Percentiles rank a stretch among this genome's conserved stretches.
Conservation (phyloP, 1,140 invertebrate species). For the Drosophila suzukii region DNA sequence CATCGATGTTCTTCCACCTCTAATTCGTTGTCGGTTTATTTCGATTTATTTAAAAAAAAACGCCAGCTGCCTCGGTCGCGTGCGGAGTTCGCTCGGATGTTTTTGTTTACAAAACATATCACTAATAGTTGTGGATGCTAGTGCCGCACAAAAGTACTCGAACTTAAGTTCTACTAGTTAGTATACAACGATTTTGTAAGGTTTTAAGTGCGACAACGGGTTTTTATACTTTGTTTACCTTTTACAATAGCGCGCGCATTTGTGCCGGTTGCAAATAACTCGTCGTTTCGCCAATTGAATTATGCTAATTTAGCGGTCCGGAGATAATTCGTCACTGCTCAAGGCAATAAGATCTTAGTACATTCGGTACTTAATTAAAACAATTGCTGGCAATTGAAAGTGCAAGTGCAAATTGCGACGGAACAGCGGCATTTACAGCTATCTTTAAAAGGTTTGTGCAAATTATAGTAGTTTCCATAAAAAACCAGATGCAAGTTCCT, state of each 20-base stretch:
- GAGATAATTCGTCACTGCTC: slow-evolving; percentile 9
- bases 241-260: slow-evolving; percentile 23
- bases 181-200: not conserved
- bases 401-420: slow-evolving; percentile 36
- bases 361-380: slow-evolving; percentile 6
- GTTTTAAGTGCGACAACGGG: slow-evolving; percentile 12
- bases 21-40: not conserved
- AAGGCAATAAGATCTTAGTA: not conserved
- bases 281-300: not conserved
- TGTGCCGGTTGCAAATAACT: slow-evolving; percentile 38
- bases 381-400: slow-evolving; percentile 50
- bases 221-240: slow-evolving; percentile 39
- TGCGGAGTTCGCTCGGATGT: not conserved
- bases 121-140: not conserved
- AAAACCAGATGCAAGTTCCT: slow-evolving; percentile 7
- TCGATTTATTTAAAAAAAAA: not conserved
- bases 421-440: slow-evolving; percentile 1
- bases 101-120: slow-evolving; percentile 27
- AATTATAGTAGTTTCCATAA: not conserved
- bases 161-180: slow-evolving; percentile 2
- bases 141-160: not conserved
- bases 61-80: slow-evolving; percentile 9
- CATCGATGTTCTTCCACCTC: not conserved
- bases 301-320: slow-evolving; percentile 1
- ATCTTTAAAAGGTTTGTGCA: slow-evolving; percentile 20